Base-by-base conservation (phyloP, 2,888 invertebrate genomes). In the Folsomia manolachei region DNA sequence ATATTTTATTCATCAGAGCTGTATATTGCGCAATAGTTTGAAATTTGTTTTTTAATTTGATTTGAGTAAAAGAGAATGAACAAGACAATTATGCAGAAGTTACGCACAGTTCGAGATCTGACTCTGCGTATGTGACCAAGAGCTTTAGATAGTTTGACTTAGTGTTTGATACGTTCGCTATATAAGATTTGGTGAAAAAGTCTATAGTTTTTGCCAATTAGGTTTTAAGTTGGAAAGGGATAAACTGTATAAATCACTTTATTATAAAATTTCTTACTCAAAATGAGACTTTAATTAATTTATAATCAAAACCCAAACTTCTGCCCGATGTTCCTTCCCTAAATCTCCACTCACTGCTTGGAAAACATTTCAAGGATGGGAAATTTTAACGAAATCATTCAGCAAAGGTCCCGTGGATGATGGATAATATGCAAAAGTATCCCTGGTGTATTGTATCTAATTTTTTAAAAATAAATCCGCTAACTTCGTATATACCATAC, bases 1-100 rank as follows among this genome's bases (percentile, higher is more conserved):
- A 39, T 39, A 56, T 19, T 56, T n/a, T n/a, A 63, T 63, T 63
- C 63, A 27, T 21, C 27, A 62, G 21, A 25, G 63, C 63, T 63
- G 63, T 63, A 63, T 27, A 63, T 27, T 63, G 63, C 63, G 27
- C 63, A 63, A 56, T 56, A 56, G 56, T 56, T 56, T 56, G 56
- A 56, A 56, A 56, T 56, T 56, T n/a, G 27, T 27, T 19, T 25
- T 63, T n/a, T n/a, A n/a, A n/a, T n/a, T n/a, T n/a, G n/a, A n/a
- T n/a, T n/a, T 27, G 63, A 24, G 23, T 24, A 24, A 25, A 7
- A 25, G 25, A 63, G 27, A 27, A n/a, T 2, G 27, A 27, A 26
- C 14, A n/a, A 27, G 25, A 62, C 4, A 9, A 62, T 24, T 24
- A 62, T n/a, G n/a, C n/a, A n/a, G n/a, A n/a, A n/a, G n/a, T n/a